Evolutionary conservation across 2,797 vertebrate species (phyloP), one percentile per base, ranked within the genome.

Genomic region (Helarctos malayanus): DNA sequence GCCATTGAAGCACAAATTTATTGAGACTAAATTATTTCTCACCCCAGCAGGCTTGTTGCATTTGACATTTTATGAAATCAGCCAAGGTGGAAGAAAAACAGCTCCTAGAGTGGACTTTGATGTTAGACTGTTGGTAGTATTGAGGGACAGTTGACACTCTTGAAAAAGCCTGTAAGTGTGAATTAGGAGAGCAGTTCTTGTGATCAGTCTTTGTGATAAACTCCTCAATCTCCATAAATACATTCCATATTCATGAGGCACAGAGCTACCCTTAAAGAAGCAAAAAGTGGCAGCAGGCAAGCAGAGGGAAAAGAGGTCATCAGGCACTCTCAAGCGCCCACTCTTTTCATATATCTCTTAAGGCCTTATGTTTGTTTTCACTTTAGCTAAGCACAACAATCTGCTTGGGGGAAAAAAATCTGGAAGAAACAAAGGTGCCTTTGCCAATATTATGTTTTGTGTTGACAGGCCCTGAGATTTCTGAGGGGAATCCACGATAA

Each of bases 1-100:
- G 49, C n/a, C 69, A 93, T 8, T 52, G 80, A 96, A 68, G 61
- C 56, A 95, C 15, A 87, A 75, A 95, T 85, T 88, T 61, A 16
- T 78, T 32, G 76, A 92, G 38, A 94, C 7, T 65, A 71, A 95
- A 96, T 71, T 96, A 95, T 90, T 95, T 97, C 78, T 97, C 65
- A 96, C 59, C 35, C 10, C 65, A 92, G 59, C 29, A 93, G 41
- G 27, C 68, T 94, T 94, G 84, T 71, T 93, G 18, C 38, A 81
- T 94, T 89, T 97, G 91, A 94, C 92, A 79, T 96, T 87, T 96
- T 89, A 82, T 79, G 65, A 96, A 96, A 88, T 88, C 81, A 94
- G 63, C 41, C 83, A 79, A 87, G 79, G n/a, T 92, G 38, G 8
- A 81, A 88, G 32, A 35, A 89, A 83, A 92, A 12, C 21, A 69